Evolutionary conservation across 1,140 invertebrate genomes (phyloP).

Genomic region (Mizuhopecten yessoensis): DNA sequence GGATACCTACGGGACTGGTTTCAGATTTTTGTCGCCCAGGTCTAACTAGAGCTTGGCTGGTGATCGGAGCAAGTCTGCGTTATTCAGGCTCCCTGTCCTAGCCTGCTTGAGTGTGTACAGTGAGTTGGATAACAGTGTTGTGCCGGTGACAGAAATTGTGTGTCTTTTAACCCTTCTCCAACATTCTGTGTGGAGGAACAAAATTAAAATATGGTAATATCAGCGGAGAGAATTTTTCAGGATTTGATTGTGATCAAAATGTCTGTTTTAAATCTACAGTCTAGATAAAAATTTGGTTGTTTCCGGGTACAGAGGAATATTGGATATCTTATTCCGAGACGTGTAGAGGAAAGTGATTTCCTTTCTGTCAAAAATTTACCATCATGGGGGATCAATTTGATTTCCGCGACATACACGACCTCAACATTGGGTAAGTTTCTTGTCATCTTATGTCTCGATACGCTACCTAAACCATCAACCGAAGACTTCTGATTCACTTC

Average conservation of each 20-base stretch:
- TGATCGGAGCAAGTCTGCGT: neutral
- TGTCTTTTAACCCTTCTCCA: neutral
- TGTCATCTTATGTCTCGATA: neutral
- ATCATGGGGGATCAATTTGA: neutral
- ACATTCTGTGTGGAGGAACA: neutral
- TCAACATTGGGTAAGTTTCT: neutral
- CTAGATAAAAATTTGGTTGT: neutral
- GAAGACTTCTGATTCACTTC: no score
- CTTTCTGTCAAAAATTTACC: neutral
- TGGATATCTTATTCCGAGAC: slow-evolving; percentile 5
- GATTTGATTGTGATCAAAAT: neutral
- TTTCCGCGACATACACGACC: slow-evolving; percentile 9
- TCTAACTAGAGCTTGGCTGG: neutral
- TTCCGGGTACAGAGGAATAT: neutral
- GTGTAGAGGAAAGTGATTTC: neutral
- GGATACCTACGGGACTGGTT: neutral
- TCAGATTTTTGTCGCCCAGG: slow-evolving; percentile 22
- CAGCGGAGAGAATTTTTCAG: slow-evolving; percentile 1
- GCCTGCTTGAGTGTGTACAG: neutral
- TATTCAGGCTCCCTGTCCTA: neutral
- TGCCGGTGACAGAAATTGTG: neutral
- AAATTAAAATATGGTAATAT: neutral
- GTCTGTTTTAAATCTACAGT: neutral
- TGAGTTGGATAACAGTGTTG: neutral
- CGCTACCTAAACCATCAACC: neutral